These are phyloP conservation scores for Aphidius ervi DNA, from an alignment of 1,140 invertebrate species.

Conservation along the genomic window DNA sequence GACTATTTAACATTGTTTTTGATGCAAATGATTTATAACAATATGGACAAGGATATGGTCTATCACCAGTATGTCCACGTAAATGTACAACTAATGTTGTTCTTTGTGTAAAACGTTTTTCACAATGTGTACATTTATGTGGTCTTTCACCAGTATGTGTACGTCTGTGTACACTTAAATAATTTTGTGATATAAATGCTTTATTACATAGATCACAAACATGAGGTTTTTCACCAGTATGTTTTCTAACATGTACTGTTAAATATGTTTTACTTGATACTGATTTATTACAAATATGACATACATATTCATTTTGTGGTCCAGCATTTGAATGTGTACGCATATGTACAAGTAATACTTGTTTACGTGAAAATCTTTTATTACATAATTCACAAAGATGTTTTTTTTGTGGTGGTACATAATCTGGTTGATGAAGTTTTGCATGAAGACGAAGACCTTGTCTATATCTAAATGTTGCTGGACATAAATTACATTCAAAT, in stretches of 20 bases:
- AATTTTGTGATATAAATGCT: constrained; percentile 67
- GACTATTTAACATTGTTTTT: constrained; percentile 52
- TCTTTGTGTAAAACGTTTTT: constrained; percentile 71
- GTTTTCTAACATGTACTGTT: constrained; percentile 77
- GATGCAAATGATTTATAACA: constrained; percentile 55
- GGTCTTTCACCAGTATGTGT: constrained; percentile 69
- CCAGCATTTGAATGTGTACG: constrained; percentile 42
- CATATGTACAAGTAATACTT: constrained; percentile 52
- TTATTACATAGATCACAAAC: constrained; percentile 59
- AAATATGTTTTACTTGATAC: constrained; percentile 72
- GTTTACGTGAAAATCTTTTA: constrained; percentile 49
- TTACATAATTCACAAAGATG: constrained; percentile 49
- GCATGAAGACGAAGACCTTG: constrained; percentile 54
- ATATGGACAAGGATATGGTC: constrained; percentile 59
- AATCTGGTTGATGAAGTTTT: constrained; percentile 53
- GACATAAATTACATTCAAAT: constrained; percentile 52
- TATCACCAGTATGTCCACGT: constrained; percentile 59
- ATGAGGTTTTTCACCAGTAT: constrained; percentile 59
- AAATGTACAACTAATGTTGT: constrained; percentile 54
- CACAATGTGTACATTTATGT: constrained; percentile 64
- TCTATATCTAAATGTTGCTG: constrained; percentile 51
- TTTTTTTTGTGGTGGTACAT: constrained; percentile 51
- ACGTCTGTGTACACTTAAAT: constrained; percentile 66
- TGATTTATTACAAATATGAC: constrained; percentile 68
- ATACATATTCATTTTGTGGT: constrained; percentile 56